A percentile compares a stretch with the other conserved stretches of the same genome.
phyloP scores from a whole-genome alignment of 2,113 vertebrate genomes.

The Numenius arquata region DNA sequence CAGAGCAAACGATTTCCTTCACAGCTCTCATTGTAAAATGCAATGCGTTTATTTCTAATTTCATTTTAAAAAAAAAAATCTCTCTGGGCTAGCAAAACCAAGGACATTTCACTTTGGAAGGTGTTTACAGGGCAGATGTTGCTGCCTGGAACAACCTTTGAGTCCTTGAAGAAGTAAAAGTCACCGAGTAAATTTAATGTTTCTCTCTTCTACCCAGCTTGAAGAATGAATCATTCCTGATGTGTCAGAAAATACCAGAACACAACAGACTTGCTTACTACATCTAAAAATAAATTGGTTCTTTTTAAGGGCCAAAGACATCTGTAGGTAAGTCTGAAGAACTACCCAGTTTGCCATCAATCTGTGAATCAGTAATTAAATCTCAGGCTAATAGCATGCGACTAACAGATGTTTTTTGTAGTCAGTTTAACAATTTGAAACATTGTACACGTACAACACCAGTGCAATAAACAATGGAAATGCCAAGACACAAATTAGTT shows the following conservation, averaged over 20 bases:
- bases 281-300: slow-evolving; percentile 40
- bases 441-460: neutral
- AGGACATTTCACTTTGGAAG: neutral
- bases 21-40: neutral
- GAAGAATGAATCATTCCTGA: slow-evolving; percentile 64
- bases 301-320: slow-evolving; percentile 46
- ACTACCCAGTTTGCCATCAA: slow-evolving; percentile 16
- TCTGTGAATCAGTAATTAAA: slow-evolving; percentile 58
- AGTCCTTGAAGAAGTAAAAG: neutral
- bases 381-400: slow-evolving; percentile 39
- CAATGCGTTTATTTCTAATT: neutral
- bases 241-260: slow-evolving; percentile 52
- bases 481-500: slow-evolving; percentile 34
- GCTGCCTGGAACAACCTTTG: slow-evolving; percentile 36
- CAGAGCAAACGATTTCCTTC: neutral
- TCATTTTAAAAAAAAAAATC: neutral
- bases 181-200: slow-evolving; percentile 27
- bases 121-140: slow-evolving; percentile 1
- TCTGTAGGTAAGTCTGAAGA: slow-evolving; percentile 36
- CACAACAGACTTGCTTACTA: slow-evolving; percentile 42
- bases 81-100: neutral
- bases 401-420: slow-evolving; percentile 17
- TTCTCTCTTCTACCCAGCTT: slow-evolving; percentile 23
- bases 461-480: slow-evolving; percentile 41
- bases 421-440: slow-evolving; percentile 49